Evolutionary conservation across 1,140 invertebrate genomes (phyloP).

Genomic region (Sycobia sp.): DNA sequence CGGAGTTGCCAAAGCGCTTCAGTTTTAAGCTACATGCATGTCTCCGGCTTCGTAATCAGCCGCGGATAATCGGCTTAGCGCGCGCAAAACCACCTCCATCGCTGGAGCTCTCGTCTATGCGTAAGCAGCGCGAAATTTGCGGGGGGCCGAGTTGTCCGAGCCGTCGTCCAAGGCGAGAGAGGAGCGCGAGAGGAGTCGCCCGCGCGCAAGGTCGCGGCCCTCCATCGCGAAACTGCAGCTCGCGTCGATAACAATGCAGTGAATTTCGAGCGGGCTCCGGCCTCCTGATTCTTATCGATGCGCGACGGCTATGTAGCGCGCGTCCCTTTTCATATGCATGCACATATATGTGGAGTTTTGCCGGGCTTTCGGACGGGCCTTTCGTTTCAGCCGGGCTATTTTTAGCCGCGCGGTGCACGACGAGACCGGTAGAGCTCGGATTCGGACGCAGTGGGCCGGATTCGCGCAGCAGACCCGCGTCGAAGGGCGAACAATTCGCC

Average conservation of each 20-base stretch:
- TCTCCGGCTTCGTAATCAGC: conserved; percentile 61
- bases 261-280: too few species aligned
- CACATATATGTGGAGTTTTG: neutral
- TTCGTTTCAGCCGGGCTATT: neutral
- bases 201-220: neutral
- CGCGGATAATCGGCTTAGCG: conserved; percentile 59
- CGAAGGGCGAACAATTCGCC: too few species aligned
- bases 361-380: neutral
- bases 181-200: too few species aligned
- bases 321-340: neutral
- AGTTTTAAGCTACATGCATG: conserved; percentile 59
- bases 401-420: too few species aligned
- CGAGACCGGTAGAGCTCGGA: too few species aligned
- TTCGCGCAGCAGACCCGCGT: too few species aligned
- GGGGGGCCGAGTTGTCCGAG: neutral
- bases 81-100: too few species aligned
- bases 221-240: neutral
- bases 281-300: conserved; percentile 30
- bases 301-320: neutral
- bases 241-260: neutral
- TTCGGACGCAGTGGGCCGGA: neutral
- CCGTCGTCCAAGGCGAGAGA: neutral
- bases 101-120: too few species aligned
- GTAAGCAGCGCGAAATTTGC: neutral
- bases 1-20: conserved; percentile 32